Evolutionary conservation across 2,797 vertebrate species (phyloP), one percentile per base, ranked within the genome.

Genomic region (Dallia pectoralis): DNA sequence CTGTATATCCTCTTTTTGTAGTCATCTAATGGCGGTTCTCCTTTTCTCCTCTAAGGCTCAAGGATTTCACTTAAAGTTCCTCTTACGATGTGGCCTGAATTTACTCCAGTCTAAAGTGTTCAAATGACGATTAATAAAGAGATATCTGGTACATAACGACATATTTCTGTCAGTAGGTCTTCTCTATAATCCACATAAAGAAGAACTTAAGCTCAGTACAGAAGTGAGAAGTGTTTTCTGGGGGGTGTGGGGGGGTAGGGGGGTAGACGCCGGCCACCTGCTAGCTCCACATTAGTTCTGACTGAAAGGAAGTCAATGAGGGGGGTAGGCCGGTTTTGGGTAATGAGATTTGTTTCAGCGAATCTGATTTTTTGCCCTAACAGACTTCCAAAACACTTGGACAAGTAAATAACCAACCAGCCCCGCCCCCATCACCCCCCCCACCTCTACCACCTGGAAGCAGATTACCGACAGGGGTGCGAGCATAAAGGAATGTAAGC

Each of bases 401-500:
- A 81, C 76, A 81, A 85, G 87, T 88, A 92, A 89, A 93, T 89
- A 90, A 89, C 86, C 69, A 32, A 69, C 86, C 84, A 81, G 86
- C 75, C 67, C 78, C 0, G 82, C 44, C 59, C 70, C 19, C 61
- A 27, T 8, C 33, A 36, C 22, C n/a, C 59, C 36, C 16, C 71
- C 30, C 61, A 27, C 61, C 66, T 71, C 27, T 18, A 44, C 69
- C 62, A 70, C 67, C 62, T 82, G 78, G 80, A 87, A 87, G 86
- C 84, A 81, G 83, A 89, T 93, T 68, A 90, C 90, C 70, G n/a
- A 65, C 79, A 78, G 87, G 85, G 87, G 89, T 82, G 79, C 0
- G 81, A 0, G 36, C 88, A 93, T 89, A 92, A 92, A 93, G 89
- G 91, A 93, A 93, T 91, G 89, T 83, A 81, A 82, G 75, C 81